phyloP scores from a whole-genome alignment of 2,888 invertebrate genomes.

The Alcis repandata region DNA sequence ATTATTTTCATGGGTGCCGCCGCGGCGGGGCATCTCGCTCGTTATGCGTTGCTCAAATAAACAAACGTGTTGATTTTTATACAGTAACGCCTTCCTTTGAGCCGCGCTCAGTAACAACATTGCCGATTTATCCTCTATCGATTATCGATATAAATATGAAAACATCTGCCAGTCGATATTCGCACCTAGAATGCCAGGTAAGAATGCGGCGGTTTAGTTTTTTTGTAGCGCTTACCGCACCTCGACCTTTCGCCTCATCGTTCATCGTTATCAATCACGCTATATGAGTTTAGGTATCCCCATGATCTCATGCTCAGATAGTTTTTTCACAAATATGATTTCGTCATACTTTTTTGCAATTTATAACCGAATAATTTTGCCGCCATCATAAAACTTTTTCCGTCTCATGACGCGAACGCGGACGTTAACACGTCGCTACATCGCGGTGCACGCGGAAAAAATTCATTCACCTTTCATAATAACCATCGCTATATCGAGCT shows the following conservation, averaged over 20 bases:
- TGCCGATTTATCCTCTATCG: constrained; percentile 65
- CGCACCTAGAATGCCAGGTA: constrained; percentile 42
- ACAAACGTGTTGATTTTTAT: constrained; percentile 83
- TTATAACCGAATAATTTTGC: constrained; percentile 28
- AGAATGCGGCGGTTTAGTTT: constrained; percentile 43
- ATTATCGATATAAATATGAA: constrained; percentile 52
- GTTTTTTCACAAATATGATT: constrained; percentile 13
- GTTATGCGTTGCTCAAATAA: constrained; percentile 80
- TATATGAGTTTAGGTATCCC: constrained; percentile 23
- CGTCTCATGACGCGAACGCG: constrained; percentile 32
- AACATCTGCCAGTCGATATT: constrained; percentile 44
- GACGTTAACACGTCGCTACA: constrained; percentile 33
- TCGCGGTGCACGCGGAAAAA: constrained; percentile 51
- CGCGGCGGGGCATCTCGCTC: constrained; percentile 69
- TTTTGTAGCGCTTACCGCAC: constrained; percentile 28
- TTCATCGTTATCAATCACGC: constrained; percentile 22
- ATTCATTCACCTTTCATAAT: constrained; percentile 70
- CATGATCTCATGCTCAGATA: constrained; percentile 18
- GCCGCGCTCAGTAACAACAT: constrained; percentile 60
- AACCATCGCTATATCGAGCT: constrained; percentile 74
- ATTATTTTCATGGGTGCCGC: constrained; percentile 83
- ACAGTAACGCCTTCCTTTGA: constrained; percentile 71
- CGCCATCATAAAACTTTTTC: constrained; percentile 36
- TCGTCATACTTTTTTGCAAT: constrained; percentile 14
- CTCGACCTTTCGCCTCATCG: constrained; percentile 33